Evolutionary conservation across 30 jellyfish, hydroid and myxozoan species (phyloP).

Genomic region (Rhopilema esculentum): DNA sequence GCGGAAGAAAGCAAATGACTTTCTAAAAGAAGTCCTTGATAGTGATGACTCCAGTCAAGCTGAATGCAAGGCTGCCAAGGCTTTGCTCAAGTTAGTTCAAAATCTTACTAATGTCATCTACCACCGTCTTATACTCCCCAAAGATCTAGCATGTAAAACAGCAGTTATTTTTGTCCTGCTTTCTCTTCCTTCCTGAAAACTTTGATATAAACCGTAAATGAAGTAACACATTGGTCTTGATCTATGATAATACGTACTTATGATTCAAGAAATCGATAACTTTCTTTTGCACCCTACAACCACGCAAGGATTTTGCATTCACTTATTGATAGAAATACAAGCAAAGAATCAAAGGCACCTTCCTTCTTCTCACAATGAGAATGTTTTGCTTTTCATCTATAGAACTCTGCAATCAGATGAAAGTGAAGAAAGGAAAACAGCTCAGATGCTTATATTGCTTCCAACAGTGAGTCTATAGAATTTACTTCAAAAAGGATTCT

Average conservation of each 20-base stretch:
- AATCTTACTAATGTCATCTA: not conserved
- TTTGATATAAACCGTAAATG: no score
- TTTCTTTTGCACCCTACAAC: no score
- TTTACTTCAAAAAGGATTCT: slow-evolving; percentile 1
- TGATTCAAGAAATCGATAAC: no score
- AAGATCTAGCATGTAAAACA: no score
- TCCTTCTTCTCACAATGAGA: no score
- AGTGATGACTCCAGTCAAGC: slow-evolving; percentile 60
- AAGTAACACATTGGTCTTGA: no score
- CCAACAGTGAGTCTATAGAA: slow-evolving; percentile 23
- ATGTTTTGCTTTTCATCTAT: not conserved
- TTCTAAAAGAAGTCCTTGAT: slow-evolving; percentile 52
- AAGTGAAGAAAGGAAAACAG: slow-evolving; percentile 18
- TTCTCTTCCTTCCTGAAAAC: no score
- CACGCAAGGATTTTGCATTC: no score
- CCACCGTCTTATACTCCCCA: not conserved
- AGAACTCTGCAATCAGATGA: slow-evolving; percentile 69
- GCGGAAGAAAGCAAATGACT: slow-evolving; percentile 44
- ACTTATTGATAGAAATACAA: no score
- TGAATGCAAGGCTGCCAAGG: slow-evolving; percentile 65
- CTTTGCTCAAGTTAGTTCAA: slow-evolving; percentile 31
- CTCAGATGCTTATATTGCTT: slow-evolving; percentile 20
- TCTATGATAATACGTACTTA: no score
- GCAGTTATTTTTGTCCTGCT: no score
- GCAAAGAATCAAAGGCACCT: no score